phyloP scores from a whole-genome alignment of 1,140 invertebrate genomes.

The Periplaneta americana region DNA sequence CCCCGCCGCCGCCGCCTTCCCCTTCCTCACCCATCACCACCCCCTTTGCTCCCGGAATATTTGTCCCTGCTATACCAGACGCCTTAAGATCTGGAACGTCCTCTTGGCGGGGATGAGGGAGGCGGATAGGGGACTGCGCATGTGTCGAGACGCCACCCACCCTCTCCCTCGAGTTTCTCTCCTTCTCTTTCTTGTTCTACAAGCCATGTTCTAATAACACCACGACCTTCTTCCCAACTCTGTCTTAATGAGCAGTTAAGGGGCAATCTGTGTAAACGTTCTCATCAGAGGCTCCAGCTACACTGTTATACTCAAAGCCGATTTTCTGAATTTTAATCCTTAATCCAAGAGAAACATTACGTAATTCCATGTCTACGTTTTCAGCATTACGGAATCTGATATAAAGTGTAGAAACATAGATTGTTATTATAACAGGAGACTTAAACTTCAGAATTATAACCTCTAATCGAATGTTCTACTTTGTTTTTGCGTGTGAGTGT shows the following conservation, averaged over 20 bases:
- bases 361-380: too few species aligned
- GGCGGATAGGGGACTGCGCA: not conserved
- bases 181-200: not conserved
- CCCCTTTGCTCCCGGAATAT: not conserved
- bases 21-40: not conserved
- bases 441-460: too few species aligned
- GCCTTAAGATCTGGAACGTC: not conserved
- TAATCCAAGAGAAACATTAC: too few species aligned
- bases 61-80: not conserved
- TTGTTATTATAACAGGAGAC: too few species aligned
- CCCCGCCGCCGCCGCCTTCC: not conserved
- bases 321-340: too few species aligned
- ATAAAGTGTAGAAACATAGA: too few species aligned
- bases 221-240: not conserved
- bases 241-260: not conserved
- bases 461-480: too few species aligned
- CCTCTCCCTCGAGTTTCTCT: not conserved
- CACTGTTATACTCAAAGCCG: not conserved
- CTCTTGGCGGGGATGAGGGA: not conserved
- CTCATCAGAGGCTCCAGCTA: not conserved
- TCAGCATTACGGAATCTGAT: too few species aligned
- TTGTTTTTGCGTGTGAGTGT: too few species aligned
- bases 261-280: not conserved
- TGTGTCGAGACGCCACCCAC: not conserved
- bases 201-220: not conserved